phyloP scores from a whole-genome alignment of 2,797 vertebrate species.

The Peromyscus attwateri region DNA sequence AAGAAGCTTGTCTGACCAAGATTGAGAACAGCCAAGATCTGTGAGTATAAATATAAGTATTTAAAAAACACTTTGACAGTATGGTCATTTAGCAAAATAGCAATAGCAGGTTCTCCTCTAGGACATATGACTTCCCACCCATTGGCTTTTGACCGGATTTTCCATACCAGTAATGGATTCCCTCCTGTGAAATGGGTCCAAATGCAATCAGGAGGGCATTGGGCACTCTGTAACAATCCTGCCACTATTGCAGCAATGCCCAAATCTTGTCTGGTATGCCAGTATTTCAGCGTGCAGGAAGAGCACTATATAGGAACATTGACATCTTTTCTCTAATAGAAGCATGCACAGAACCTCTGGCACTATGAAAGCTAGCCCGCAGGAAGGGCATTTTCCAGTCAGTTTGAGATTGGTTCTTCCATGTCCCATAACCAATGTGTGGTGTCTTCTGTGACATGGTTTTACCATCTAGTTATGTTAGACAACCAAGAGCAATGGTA shows the following conservation, averaged over 20 bases:
- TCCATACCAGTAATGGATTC: background rate
- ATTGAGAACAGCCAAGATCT: background rate
- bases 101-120: background rate
- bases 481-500: background rate
- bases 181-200: background rate
- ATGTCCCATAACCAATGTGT: background rate
- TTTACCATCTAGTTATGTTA: background rate
- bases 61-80: background rate
- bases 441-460: background rate
- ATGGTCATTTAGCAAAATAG: background rate
- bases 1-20: background rate
- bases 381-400: background rate
- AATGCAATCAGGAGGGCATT: background rate
- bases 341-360: background rate
- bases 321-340: background rate
- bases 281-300: background rate
- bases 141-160: background rate
- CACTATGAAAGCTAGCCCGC: background rate
- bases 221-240: background rate
- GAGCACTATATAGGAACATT: background rate
- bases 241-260: background rate
- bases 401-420: background rate
- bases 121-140: background rate
- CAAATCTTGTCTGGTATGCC: background rate
- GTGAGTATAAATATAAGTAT: background rate